phyloP scores from a whole-genome alignment of 2,797 vertebrate genomes.

The Hyperoplus immaculatus region DNA sequence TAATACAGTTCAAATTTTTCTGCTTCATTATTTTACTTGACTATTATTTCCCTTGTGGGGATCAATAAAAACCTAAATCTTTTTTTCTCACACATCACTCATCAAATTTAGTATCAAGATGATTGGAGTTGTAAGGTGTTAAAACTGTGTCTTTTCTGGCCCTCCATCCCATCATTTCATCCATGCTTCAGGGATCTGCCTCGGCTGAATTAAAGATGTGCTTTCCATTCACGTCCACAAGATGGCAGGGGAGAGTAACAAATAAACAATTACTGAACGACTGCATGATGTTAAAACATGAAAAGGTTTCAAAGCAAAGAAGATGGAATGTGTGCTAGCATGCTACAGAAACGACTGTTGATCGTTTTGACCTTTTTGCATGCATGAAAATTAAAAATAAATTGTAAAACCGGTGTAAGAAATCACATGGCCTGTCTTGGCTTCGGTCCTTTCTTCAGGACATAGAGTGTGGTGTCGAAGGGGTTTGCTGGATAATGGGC shows the following conservation, averaged over 20 bases:
- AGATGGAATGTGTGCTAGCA: not conserved
- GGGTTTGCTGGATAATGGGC: not conserved
- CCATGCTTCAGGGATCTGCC: too few relatives aligned
- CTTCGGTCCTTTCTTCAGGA: not conserved
- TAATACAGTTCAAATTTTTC: not conserved
- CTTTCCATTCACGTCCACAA: constrained; percentile 49
- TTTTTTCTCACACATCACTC: not conserved
- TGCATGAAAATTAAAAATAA: not conserved
- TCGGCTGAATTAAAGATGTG: not conserved
- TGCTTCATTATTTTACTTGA: not conserved
- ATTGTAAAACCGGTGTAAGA: not conserved
- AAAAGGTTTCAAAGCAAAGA: not conserved
- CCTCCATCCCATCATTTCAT: not conserved
- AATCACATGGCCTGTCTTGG: not conserved
- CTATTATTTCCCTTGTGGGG: not conserved
- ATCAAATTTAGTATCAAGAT: not conserved
- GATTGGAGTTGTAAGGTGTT: not conserved
- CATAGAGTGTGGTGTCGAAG: not conserved
- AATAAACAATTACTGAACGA: not conserved
- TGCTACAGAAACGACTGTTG: not conserved
- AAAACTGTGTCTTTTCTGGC: not conserved
- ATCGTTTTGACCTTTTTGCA: not conserved
- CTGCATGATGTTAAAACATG: not conserved
- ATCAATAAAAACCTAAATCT: not conserved
- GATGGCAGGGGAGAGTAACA: constrained; percentile 41